phyloP scores from a whole-genome alignment of 2,797 vertebrate genomes.

The Liasis olivaceus region DNA sequence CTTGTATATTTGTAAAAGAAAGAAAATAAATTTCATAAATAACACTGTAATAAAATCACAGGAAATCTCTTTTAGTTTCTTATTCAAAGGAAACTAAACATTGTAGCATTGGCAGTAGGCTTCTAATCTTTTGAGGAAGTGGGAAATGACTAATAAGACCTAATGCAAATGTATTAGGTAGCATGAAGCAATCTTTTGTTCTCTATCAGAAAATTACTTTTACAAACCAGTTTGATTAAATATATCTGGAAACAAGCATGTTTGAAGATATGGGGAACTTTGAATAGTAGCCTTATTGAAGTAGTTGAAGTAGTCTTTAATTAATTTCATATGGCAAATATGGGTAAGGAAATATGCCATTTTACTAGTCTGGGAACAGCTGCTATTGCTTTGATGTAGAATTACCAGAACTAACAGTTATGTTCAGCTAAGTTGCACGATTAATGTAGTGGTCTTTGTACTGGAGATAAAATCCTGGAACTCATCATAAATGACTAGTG shows the following conservation, averaged over 20 bases:
- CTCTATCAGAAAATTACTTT: neutral
- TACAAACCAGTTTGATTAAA: slow-evolving; percentile 7
- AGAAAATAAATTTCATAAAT: neutral
- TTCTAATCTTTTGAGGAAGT: neutral
- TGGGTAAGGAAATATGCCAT: neutral
- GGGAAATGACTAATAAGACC: neutral
- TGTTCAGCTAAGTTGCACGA: neutral
- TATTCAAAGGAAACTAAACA: neutral
- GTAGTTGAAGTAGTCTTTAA: neutral
- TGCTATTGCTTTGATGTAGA: neutral
- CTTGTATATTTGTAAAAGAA: neutral
- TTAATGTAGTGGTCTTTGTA: neutral
- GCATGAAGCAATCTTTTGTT: neutral
- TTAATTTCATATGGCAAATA: neutral
- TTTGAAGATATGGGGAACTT: neutral
- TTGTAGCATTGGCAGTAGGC: neutral
- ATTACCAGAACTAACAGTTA: neutral
- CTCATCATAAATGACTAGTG: neutral
- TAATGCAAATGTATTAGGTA: neutral
- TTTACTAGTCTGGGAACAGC: neutral
- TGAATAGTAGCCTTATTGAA: neutral
- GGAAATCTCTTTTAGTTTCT: neutral
- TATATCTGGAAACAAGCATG: neutral
- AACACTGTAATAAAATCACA: neutral
- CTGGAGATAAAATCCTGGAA: neutral